Conservation (phyloP, 2,888 invertebrate genomes). For the Ellobium chinense region DNA sequence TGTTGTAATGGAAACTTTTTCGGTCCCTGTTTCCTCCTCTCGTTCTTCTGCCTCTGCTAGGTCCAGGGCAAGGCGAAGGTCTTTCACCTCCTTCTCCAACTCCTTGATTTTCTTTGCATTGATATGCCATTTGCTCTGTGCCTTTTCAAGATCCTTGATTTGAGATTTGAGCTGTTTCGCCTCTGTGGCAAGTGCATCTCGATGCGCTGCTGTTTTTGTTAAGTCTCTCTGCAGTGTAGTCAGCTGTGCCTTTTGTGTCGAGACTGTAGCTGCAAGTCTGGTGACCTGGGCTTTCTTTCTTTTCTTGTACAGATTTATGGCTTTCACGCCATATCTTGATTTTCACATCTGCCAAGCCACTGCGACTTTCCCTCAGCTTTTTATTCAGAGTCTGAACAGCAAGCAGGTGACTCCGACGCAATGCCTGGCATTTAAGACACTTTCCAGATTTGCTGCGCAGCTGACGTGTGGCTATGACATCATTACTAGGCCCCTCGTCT, state of each 20-base stretch:
- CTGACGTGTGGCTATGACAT: background rate
- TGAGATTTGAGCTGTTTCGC: background rate
- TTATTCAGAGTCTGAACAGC: background rate
- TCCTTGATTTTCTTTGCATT: background rate
- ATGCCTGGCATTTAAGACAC: background rate
- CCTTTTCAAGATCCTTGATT: background rate
- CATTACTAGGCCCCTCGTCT: background rate
- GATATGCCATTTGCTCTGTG: background rate
- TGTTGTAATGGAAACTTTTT: background rate
- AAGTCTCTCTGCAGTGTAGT: background rate
- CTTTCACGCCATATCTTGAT: background rate
- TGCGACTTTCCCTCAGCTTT: background rate
- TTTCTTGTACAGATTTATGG: background rate
- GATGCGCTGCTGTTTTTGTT: background rate
- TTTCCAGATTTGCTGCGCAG: background rate
- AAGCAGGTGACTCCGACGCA: background rate
- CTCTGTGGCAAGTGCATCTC: background rate
- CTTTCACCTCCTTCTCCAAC: background rate
- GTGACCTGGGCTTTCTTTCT: background rate
- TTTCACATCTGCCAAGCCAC: background rate
- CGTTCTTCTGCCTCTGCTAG: background rate
- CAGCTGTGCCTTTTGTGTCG: background rate
- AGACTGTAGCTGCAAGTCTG: background rate
- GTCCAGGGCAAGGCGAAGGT: background rate
- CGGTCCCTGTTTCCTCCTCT: background rate